phyloP scores from a whole-genome alignment of 2,113 vertebrate genomes.

The Chloroceryle aenea region DNA sequence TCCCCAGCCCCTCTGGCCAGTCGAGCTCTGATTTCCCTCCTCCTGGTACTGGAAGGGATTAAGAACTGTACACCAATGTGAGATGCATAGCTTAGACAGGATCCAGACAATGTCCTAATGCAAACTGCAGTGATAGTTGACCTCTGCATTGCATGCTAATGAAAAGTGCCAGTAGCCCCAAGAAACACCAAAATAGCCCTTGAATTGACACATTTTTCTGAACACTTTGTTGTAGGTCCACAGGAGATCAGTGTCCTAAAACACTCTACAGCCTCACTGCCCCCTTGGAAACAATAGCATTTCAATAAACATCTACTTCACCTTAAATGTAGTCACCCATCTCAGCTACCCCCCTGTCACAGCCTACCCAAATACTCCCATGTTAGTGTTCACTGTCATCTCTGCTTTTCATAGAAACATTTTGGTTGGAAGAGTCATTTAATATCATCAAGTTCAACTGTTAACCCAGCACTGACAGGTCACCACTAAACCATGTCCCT shows the following conservation, averaged over 20 bases:
- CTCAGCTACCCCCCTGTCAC: background rate
- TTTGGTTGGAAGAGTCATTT: background rate
- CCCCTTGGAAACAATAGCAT: background rate
- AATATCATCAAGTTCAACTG: background rate
- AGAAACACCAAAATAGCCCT: background rate
- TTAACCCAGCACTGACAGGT: background rate
- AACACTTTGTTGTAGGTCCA: background rate
- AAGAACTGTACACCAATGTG: background rate
- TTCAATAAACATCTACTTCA: background rate
- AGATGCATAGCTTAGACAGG: background rate
- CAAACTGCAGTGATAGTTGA: fast-evolving
- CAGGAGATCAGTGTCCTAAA: background rate
- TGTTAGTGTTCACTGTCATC: background rate
- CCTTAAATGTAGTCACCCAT: background rate
- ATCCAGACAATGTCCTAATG: background rate
- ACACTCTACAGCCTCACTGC: background rate
- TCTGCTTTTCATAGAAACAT: background rate
- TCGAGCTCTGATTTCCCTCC: background rate
- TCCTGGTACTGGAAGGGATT: background rate
- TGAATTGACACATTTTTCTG: background rate
- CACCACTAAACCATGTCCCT: background rate
- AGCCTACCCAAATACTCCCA: background rate
- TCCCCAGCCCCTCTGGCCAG: background rate
- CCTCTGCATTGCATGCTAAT: background rate
- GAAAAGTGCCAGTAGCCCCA: background rate